These are phyloP conservation scores for Albula glossodonta DNA, from an alignment of 2,113 vertebrate genomes.

Conservation along the genomic window DNA sequence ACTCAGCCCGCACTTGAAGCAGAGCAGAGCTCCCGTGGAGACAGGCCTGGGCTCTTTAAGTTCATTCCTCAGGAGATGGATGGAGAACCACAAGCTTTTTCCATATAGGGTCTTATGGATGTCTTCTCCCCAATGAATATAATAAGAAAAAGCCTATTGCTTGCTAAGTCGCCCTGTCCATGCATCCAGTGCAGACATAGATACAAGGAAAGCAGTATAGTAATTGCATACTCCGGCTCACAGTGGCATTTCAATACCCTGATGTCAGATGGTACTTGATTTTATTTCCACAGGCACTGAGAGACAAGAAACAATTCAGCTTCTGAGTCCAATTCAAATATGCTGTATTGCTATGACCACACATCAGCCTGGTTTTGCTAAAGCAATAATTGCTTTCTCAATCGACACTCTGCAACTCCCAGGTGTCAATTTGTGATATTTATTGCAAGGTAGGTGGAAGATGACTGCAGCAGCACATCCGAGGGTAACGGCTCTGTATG, in stretches of 20 bases:
- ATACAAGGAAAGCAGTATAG: background rate
- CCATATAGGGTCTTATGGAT: slow-evolving; percentile 23
- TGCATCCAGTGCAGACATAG: background rate
- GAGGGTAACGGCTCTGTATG: background rate
- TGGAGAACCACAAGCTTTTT: slow-evolving; percentile 27
- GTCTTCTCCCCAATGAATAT: background rate
- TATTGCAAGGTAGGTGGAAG: too few species aligned
- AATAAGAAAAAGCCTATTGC: background rate
- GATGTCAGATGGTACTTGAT: background rate
- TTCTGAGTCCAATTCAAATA: too few species aligned
- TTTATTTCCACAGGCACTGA: too few species aligned
- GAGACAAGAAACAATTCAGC: too few species aligned
- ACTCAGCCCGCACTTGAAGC: slow-evolving; percentile 1
- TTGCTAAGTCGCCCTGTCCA: background rate
- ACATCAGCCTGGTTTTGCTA: too few species aligned
- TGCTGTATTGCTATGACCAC: too few species aligned
- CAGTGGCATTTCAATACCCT: background rate
- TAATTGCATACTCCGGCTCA: background rate
- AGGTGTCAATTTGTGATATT: too few species aligned
- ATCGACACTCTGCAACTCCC: too few species aligned
- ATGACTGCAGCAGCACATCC: background rate
- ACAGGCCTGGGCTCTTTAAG: slow-evolving; percentile 11
- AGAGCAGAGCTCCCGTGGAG: slow-evolving; percentile 16
- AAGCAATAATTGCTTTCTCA: too few species aligned
- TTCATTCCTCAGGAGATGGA: slow-evolving; percentile 31